These are phyloP conservation scores for Dorcus hopei DNA, from an alignment of 2,888 invertebrate genomes.

Conservation along the genomic window DNA sequence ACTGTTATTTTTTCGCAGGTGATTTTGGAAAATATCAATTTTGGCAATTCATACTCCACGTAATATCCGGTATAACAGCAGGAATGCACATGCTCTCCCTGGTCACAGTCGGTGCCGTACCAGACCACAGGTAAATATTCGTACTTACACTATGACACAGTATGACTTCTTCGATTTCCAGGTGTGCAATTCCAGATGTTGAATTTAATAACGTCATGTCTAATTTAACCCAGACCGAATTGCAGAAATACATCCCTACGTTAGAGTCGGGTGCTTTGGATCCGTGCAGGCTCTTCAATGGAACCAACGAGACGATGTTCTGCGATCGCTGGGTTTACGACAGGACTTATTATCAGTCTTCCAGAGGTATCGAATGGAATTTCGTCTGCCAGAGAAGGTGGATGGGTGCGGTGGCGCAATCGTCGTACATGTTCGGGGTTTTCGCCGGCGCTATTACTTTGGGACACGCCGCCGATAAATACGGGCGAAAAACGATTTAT, in stretches of 20 bases:
- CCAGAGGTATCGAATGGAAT: constrained; percentile 78
- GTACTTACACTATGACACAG: neutral
- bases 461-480: constrained; percentile 72
- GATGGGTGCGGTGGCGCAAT: constrained; percentile 79
- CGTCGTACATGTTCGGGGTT: constrained; percentile 79
- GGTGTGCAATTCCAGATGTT: constrained; percentile 57
- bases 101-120: constrained; percentile 77
- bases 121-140: constrained; percentile 58
- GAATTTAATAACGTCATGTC: constrained; percentile 54
- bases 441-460: constrained; percentile 74
- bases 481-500: constrained; percentile 76
- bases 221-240: constrained; percentile 50
- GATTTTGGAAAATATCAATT: constrained; percentile 81
- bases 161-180: constrained; percentile 44
- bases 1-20: constrained; percentile 53
- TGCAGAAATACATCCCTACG: constrained; percentile 57
- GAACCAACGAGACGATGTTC: constrained; percentile 40
- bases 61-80: constrained; percentile 73
- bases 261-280: constrained; percentile 59
- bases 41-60: constrained; percentile 74
- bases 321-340: constrained; percentile 70
- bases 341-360: constrained; percentile 66
- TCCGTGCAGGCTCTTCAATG: constrained; percentile 58
- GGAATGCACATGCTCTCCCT: constrained; percentile 80
- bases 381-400: constrained; percentile 76